Evolutionary conservation across 2,797 vertebrate genomes (phyloP).

Genomic region (Natrix natrix): DNA sequence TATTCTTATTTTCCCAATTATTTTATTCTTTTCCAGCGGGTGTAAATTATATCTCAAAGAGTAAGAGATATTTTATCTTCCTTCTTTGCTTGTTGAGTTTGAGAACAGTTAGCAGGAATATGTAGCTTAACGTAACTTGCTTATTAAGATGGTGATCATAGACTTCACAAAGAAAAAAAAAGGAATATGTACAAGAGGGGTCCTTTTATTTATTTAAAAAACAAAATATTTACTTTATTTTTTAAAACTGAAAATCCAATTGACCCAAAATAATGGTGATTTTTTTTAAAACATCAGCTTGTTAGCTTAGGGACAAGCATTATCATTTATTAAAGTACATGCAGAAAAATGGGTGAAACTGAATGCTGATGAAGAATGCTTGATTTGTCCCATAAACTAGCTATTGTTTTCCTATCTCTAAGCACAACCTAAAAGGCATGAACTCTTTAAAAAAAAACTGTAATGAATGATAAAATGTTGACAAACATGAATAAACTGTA

Average conservation of each 20-base stretch:
- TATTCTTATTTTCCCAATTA: background rate
- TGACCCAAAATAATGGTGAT: background rate
- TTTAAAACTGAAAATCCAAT: background rate
- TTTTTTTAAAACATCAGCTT: background rate
- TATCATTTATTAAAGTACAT: background rate
- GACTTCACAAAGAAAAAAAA: background rate
- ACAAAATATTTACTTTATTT: background rate
- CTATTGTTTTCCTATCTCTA: background rate
- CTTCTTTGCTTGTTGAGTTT: background rate
- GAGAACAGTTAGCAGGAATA: background rate
- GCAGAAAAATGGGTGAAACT: background rate
- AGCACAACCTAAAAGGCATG: background rate
- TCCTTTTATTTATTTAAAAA: background rate
- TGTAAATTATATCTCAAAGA: background rate
- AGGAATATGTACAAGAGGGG: background rate
- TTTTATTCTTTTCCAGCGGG: background rate
- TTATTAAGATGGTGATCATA: background rate
- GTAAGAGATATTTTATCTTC: background rate
- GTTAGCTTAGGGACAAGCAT: background rate
- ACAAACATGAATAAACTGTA: background rate
- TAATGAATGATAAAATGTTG: background rate
- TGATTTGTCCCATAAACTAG: background rate
- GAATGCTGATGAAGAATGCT: background rate
- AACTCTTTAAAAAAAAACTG: background rate
- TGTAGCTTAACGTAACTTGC: background rate